These are phyloP conservation scores for Gobius niger DNA, from an alignment of 2,113 vertebrate genomes.

Conservation along the genomic window DNA sequence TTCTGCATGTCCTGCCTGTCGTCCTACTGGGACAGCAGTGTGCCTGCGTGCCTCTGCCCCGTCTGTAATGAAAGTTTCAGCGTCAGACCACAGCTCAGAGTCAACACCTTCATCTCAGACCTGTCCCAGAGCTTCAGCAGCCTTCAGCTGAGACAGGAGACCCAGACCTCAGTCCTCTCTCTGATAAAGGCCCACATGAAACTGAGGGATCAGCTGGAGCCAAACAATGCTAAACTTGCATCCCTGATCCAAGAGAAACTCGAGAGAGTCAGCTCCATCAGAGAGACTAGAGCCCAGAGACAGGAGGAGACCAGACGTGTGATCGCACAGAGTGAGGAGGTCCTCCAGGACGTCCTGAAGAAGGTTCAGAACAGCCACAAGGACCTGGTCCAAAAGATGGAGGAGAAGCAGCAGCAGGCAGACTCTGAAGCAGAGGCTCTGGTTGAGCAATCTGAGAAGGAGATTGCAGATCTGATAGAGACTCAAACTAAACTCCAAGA, in stretches of 20 bases:
- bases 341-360: constrained; percentile 29
- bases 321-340: not conserved
- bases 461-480: constrained; percentile 34
- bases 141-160: constrained; percentile 1
- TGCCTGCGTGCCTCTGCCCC: constrained; percentile 27
- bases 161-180: constrained; percentile 16
- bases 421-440: constrained; percentile 20
- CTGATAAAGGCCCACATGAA: not conserved
- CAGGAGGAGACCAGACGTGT: constrained; percentile 5
- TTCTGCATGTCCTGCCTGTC: constrained; percentile 61
- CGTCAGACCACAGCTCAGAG: constrained; percentile 47
- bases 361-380: constrained; percentile 16
- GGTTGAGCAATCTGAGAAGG: constrained; percentile 19
- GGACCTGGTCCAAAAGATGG: not conserved
- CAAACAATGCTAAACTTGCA: constrained; percentile 12
- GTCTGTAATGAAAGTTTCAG: constrained; percentile 42
- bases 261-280: constrained; percentile 18
- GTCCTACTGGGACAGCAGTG: constrained; percentile 23
- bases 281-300: not conserved
- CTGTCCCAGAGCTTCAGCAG: constrained; percentile 33
- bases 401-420: constrained; percentile 45
- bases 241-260: constrained; percentile 43
- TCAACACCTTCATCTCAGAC: constrained; percentile 63
- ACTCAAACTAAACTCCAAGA: not conserved
- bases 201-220: constrained; percentile 16